Evolutionary conservation across 92 coral and sea anemone genomes (phyloP).

Genomic region (Umimayanthus kanabou): DNA sequence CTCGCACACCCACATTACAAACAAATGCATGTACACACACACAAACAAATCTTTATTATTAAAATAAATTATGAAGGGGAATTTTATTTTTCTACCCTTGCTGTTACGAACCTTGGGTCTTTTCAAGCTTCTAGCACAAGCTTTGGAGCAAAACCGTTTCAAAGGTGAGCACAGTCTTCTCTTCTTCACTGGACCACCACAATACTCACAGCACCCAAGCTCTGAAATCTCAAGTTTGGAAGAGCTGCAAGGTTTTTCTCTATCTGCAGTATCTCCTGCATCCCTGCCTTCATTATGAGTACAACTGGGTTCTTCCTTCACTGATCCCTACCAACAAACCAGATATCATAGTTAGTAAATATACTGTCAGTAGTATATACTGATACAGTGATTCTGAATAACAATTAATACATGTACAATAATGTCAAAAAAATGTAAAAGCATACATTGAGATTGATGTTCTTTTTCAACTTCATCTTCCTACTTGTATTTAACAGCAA

Average conservation of each 20-base stretch:
- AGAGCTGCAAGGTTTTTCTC: constrained; percentile 40
- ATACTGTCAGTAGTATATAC: too few species aligned
- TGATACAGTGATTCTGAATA: too few species aligned
- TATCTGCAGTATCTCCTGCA: constrained; percentile 40
- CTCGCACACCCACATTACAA: too few species aligned
- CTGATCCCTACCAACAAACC: neutral
- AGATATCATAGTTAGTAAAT: neutral
- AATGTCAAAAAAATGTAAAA: too few species aligned
- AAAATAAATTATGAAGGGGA: too few species aligned
- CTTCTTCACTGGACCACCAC: constrained; percentile 90
- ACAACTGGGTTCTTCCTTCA: neutral
- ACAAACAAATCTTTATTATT: neutral
- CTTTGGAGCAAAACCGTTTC: constrained; percentile 84
- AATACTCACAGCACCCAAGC: constrained; percentile 81
- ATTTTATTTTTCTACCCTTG: neutral
- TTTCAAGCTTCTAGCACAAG: constrained; percentile 74
- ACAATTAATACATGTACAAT: too few species aligned
- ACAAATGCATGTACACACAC: neutral
- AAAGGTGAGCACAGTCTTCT: constrained; percentile 70
- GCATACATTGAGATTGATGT: too few species aligned
- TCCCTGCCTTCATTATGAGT: constrained; percentile 29
- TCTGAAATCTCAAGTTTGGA: constrained; percentile 54
- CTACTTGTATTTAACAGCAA: too few species aligned
- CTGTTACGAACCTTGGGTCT: constrained; percentile 50
- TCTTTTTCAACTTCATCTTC: too few species aligned